Evolutionary conservation across 2,797 vertebrate genomes (phyloP).

Genomic region (Falco naumanni): DNA sequence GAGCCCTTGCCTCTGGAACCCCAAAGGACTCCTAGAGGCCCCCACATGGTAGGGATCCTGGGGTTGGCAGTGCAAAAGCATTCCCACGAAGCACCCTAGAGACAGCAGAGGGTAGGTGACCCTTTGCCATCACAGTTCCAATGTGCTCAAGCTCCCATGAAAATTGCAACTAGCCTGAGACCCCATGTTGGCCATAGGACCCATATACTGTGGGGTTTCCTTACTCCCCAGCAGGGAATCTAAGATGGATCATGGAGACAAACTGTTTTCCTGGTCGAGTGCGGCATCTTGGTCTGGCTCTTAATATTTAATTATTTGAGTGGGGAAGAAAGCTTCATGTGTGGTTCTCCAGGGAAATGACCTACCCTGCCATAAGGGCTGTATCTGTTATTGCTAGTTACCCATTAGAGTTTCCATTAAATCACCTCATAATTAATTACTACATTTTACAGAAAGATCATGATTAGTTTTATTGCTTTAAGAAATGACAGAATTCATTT

Average conservation of each 20-base stretch:
- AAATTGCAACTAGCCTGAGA: not conserved
- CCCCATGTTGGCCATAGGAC: not conserved
- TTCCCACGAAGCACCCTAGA: not conserved
- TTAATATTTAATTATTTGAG: not conserved
- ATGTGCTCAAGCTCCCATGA: not conserved
- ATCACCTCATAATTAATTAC: not conserved
- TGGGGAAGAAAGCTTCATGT: not conserved
- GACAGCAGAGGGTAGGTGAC: not conserved
- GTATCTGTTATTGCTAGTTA: not conserved
- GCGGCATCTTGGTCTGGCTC: not conserved
- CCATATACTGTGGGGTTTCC: not conserved
- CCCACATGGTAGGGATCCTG: not conserved
- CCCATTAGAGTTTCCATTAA: not conserved
- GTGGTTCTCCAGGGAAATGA: not conserved
- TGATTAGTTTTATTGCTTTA: not conserved
- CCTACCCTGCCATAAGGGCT: not conserved
- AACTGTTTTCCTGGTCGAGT: not conserved
- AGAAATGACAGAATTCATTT: not conserved
- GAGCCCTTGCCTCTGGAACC: not conserved
- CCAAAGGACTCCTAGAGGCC: not conserved
- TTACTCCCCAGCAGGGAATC: not conserved
- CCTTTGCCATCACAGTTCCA: not conserved
- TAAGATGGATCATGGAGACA: not conserved
- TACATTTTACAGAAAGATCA: not conserved
- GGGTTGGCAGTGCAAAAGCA: not conserved